Base-by-base conservation (phyloP, 1,140 invertebrate genomes). In the Muscidifurax raptorellus region DNA sequence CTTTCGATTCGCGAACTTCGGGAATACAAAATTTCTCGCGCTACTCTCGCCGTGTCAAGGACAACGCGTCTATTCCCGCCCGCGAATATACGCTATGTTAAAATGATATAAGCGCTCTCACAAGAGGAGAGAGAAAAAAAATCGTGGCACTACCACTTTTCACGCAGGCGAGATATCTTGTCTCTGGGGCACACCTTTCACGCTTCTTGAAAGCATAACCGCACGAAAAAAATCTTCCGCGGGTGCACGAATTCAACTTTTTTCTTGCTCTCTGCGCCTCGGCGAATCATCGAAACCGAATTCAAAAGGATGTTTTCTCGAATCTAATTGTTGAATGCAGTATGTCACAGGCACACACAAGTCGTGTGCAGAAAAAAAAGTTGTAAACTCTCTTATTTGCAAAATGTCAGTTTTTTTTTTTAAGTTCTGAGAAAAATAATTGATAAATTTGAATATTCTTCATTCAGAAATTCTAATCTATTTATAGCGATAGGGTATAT, bases 11-110 rank as follows among this genome's bases (percentile, higher is more conserved):
- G 87, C 88, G 81, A 88, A 88, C 87, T 88, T 86, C 79, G 84
- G 66, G 84, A 87, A 87, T 69, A 80, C 66, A 72, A 74, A 82
- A 83, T 78, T 74, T 79, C 30, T 85, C 86, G 82, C 74, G 82
- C 74, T 87, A 83, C 85, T 86, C 84, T 83, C 82, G 86, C 82
- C 89, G 88, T 91, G 91, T 90, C 91, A 91, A 91, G 91, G 91
- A 90, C 90, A 90, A 90, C 89, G 86, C 89, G 90, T 91, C 89
- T 91, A 90, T 91, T 90, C 86, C 88, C 86, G 86, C 83, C 77
- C 86, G 87, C 86, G 85, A 87, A 85, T 80, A 85, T 75, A 64
- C 32, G 4, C 76, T 67, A 80, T 80, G 40, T 25, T 64, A 40
- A 52, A 75, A 67, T 84, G 71, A 84, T 84, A 84, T 84, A 84